Evolutionary conservation across 2,888 invertebrate species (phyloP).

Genomic region (Incurvaria masculella): DNA sequence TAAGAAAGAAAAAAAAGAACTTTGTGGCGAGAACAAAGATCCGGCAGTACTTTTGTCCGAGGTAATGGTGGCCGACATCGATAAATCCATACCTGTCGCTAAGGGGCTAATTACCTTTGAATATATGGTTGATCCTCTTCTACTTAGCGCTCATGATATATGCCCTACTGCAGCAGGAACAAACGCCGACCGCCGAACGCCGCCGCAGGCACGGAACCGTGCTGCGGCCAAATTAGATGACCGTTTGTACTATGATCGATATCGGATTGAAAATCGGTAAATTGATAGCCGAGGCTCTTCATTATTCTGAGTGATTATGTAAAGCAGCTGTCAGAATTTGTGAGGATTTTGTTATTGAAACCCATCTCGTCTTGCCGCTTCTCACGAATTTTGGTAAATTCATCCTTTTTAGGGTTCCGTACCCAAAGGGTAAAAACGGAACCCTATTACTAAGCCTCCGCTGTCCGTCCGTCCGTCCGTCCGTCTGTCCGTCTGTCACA

Average conservation of each 20-base stretch:
- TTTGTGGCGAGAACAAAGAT: constrained; percentile 44
- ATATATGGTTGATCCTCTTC: constrained; percentile 54
- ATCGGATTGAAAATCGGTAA: background rate
- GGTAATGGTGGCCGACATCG: constrained; percentile 50
- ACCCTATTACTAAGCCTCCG: no score
- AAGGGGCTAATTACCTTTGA: constrained; percentile 53
- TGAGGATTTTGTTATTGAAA: background rate
- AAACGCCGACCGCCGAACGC: constrained; percentile 42
- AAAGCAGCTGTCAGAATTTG: background rate
- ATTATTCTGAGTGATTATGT: background rate
- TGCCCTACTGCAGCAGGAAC: constrained; percentile 44
- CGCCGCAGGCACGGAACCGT: constrained; percentile 19
- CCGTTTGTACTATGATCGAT: background rate
- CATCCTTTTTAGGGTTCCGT: no score
- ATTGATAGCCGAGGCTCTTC: background rate
- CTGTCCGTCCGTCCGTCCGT: no score
- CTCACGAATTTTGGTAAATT: no score
- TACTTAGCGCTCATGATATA: constrained; percentile 53
- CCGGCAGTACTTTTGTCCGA: constrained; percentile 49
- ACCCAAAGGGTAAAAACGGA: no score
- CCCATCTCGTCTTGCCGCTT: no score
- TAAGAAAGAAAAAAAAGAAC: constrained; percentile 44
- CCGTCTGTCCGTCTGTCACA: no score
- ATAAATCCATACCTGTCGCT: constrained; percentile 55
- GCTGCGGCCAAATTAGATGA: background rate